Conservation (phyloP, 2,797 vertebrate genomes). For the Trichosurus vulpecula region DNA sequence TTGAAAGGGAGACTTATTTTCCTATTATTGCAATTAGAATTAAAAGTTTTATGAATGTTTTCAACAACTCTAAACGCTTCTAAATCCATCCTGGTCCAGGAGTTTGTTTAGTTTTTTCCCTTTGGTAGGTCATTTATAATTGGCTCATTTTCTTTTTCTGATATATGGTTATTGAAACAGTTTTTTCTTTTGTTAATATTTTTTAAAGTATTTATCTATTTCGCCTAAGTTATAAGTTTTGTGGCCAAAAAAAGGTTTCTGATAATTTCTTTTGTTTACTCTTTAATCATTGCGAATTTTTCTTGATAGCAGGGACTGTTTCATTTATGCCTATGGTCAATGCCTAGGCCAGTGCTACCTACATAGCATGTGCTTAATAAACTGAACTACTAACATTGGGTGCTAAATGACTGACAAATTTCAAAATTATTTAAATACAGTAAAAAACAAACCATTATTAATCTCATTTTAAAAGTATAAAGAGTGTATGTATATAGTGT, state of each 20-base stretch:
- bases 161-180: background rate
- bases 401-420: constrained; percentile 5
- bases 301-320: background rate
- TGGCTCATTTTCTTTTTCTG: background rate
- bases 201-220: background rate
- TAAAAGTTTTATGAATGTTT: background rate
- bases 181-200: too few species aligned
- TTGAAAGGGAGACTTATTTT: background rate
- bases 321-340: background rate
- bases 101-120: background rate
- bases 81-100: background rate
- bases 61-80: background rate
- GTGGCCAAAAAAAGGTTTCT: background rate
- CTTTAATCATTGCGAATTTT: background rate
- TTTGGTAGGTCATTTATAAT: background rate
- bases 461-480: constrained; percentile 33
- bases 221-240: background rate
- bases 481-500: background rate
- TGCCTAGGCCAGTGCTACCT: background rate
- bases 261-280: background rate
- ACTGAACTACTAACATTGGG: background rate
- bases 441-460: constrained; percentile 17
- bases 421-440: background rate
- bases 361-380: background rate
- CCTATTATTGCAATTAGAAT: background rate